A percentile compares a stretch with the other conserved stretches of the same genome.
Evolutionary conservation across 1,140 invertebrate species (phyloP).

Genomic region (Steinernema khuongi): DNA sequence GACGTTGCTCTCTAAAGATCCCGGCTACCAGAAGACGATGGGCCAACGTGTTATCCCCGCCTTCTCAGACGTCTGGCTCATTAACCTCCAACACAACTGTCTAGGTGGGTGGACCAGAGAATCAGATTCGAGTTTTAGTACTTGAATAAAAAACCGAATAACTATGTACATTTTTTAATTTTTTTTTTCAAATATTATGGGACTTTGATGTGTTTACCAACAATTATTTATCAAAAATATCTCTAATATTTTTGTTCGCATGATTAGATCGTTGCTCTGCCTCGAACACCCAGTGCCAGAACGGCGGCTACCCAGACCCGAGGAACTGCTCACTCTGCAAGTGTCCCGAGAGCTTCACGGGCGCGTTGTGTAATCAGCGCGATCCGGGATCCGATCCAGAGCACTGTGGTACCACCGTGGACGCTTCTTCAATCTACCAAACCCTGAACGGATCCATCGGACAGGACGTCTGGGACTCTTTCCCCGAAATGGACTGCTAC

Average conservation of each 20-base stretch:
- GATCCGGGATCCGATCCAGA: background rate
- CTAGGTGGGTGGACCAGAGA: constrained; percentile 12
- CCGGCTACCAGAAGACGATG: constrained; percentile 38
- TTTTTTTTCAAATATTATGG: too few relatives aligned
- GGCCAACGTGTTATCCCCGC: constrained; percentile 26
- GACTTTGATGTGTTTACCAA: too few relatives aligned
- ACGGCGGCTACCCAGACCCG: constrained; percentile 42
- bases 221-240: too few relatives aligned
- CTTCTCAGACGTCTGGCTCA: constrained; percentile 35
- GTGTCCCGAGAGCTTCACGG: constrained; percentile 43
- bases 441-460: background rate
- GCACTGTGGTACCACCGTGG: background rate
- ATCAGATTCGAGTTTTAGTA: background rate
- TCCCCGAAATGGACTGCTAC: background rate
- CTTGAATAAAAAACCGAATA: too few relatives aligned
- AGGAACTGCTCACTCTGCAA: constrained; percentile 37
- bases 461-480: background rate
- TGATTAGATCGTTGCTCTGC: background rate
- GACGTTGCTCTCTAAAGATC: constrained; percentile 29
- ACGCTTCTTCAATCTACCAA: background rate
- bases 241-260: too few relatives aligned
- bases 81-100: constrained; percentile 34
- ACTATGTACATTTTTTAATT: too few relatives aligned
- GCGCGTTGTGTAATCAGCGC: constrained; percentile 30
- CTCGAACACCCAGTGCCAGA: constrained; percentile 13